These are phyloP conservation scores for Melanostoma scalare DNA, from an alignment of 2,888 invertebrate species.

Conservation along the genomic window DNA sequence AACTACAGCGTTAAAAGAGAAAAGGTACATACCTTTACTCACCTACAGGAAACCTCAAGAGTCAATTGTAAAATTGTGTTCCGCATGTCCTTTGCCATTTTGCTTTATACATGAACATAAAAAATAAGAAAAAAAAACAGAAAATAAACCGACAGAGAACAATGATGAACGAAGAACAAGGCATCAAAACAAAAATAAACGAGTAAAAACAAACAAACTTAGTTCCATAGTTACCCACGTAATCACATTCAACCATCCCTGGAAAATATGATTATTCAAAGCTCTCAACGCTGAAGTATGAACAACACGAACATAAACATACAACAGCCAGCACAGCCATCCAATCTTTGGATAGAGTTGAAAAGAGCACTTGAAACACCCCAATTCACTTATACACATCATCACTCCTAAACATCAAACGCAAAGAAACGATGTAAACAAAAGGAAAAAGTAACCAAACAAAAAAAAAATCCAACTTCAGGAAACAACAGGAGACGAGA, in stretches of 20 bases:
- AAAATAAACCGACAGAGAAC: not conserved
- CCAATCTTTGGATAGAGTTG: slow-evolving; percentile 28
- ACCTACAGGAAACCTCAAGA: slow-evolving; percentile 30
- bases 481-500: not conserved
- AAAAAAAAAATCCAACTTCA: slow-evolving; percentile 12
- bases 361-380: slow-evolving; percentile 65
- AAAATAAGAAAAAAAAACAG: slow-evolving; percentile 37
- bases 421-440: slow-evolving; percentile 64
- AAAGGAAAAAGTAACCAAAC: slow-evolving; percentile 39
- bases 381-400: slow-evolving; percentile 72
- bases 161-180: not conserved
- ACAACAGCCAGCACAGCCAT: slow-evolving; percentile 10
- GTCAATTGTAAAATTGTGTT: slow-evolving; percentile 59
- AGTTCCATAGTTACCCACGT: slow-evolving; percentile 57
- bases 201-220: slow-evolving; percentile 36
- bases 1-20: not conserved
- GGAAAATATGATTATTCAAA: slow-evolving; percentile 69
- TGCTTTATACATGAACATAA: slow-evolving; percentile 11
- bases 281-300: slow-evolving; percentile 31
- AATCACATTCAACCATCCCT: slow-evolving; percentile 66
- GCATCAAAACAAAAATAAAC: not conserved
- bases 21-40: not conserved
- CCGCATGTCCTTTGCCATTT: slow-evolving; percentile 22
- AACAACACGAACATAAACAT: slow-evolving; percentile 15
- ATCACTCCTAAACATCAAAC: slow-evolving; percentile 70